Evolutionary conservation across 1,140 invertebrate species (phyloP).

Genomic region (Halesus radiatus): DNA sequence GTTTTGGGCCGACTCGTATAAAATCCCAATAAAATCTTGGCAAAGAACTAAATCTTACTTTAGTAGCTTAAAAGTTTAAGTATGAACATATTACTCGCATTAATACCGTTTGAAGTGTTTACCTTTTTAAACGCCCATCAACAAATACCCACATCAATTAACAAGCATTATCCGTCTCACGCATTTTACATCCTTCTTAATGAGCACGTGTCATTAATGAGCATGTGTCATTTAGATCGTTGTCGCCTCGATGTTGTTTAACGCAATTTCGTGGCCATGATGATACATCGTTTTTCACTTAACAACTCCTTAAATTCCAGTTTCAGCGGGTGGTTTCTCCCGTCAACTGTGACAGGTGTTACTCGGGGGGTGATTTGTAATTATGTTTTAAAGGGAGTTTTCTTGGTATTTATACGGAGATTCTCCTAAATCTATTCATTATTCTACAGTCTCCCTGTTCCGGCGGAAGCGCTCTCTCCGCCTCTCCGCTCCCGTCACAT

Average conservation of each 20-base stretch:
- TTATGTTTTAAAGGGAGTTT: conserved; percentile 8
- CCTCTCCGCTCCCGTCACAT: conserved; percentile 19
- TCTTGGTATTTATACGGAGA: conserved; percentile 28
- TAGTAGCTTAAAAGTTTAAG: not conserved
- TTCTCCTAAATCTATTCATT: conserved; percentile 22
- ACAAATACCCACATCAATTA: conserved; percentile 30
- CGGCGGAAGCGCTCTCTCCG: not conserved
- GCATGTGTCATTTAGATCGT: conserved; percentile 12
- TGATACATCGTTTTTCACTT: conserved; percentile 52
- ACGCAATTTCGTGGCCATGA: conserved; percentile 23
- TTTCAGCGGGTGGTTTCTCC: conserved; percentile 33
- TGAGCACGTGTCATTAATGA: conserved; percentile 28
- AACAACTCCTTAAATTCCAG: conserved; percentile 30
- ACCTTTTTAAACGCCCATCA: not conserved
- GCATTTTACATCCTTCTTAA: conserved; percentile 16
- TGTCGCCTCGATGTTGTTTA: not conserved
- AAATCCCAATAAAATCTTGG: no score
- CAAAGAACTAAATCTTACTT: no score
- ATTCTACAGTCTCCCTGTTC: conserved; percentile 1
- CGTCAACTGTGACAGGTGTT: conserved; percentile 46
- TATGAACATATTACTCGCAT: no score
- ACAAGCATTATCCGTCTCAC: conserved; percentile 2
- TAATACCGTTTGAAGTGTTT: not conserved
- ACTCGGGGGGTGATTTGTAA: conserved; percentile 47
- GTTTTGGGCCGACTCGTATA: no score